These are phyloP conservation scores for Trichoplusia ni DNA, from an alignment of 1,140 invertebrate genomes.

Conservation along the genomic window DNA sequence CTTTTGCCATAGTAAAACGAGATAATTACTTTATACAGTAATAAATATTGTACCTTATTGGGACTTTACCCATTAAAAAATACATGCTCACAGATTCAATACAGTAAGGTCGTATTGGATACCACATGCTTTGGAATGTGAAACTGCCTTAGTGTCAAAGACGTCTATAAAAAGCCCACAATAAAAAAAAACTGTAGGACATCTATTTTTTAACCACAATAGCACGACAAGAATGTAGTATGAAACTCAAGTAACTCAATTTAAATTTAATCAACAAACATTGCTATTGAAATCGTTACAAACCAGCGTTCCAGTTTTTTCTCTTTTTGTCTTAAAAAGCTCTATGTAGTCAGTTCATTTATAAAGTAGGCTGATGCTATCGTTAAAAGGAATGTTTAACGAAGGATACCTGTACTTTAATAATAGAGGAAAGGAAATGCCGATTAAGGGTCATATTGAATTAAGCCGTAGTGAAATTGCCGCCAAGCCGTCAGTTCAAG, in stretches of 20 bases:
- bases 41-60: no score
- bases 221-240: constrained; percentile 21
- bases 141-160: constrained; percentile 10
- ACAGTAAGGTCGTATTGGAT: constrained; percentile 1
- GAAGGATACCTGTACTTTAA: neutral
- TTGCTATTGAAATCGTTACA: constrained; percentile 15
- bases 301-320: neutral
- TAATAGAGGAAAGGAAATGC: constrained; percentile 11
- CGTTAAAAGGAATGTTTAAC: constrained; percentile 4
- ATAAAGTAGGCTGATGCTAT: neutral
- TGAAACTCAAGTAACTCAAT: constrained; percentile 23
- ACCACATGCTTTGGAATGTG: constrained; percentile 3
- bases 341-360: neutral
- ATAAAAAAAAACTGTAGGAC: neutral
- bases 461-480: constrained; percentile 24
- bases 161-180: constrained; percentile 5
- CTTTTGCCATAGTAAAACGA: no score
- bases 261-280: constrained; percentile 13
- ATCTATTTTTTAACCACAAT: constrained; percentile 15
- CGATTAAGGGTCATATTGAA: constrained; percentile 19
- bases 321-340: neutral
- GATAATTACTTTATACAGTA: no score
- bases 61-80: no score
- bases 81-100: neutral
- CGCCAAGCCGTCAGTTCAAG: constrained; percentile 31